These are phyloP conservation scores for Tipula confusa DNA, from an alignment of 2,888 invertebrate species.

Conservation along the genomic window DNA sequence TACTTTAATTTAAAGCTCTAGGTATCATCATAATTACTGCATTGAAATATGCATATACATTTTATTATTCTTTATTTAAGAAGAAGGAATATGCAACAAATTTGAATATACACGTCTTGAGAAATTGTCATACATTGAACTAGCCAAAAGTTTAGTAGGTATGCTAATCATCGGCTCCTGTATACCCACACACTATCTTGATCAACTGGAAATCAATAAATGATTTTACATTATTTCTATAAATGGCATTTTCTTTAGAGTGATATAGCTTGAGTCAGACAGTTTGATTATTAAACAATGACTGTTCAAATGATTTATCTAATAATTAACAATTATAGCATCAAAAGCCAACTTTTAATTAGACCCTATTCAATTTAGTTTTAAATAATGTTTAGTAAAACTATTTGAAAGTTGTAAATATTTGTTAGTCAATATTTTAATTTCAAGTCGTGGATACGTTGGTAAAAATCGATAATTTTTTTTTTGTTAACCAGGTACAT, in stretches of 20 bases:
- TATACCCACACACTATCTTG: too few species aligned
- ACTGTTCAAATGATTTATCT: neutral
- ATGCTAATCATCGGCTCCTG: neutral
- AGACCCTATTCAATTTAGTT: neutral
- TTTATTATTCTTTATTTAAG: too few species aligned
- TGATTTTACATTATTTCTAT: neutral
- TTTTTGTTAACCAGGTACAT: neutral
- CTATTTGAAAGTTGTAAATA: neutral
- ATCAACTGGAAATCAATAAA: neutral
- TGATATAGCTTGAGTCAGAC: neutral
- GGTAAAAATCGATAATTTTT: neutral
- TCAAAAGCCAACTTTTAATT: neutral
- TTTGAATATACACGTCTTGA: neutral
- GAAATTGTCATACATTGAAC: neutral
- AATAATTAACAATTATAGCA: neutral
- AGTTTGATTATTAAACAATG: neutral
- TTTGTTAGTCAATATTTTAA: neutral
- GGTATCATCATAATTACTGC: too few species aligned
- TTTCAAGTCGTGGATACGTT: neutral
- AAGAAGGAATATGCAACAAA: too few species aligned
- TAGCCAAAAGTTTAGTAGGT: too few species aligned
- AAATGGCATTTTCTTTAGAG: neutral
- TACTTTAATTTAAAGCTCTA: too few species aligned
- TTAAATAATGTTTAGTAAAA: neutral
- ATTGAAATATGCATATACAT: too few species aligned